phyloP scores from a whole-genome alignment of 2,888 invertebrate species.

The Drosophila sordidula region DNA sequence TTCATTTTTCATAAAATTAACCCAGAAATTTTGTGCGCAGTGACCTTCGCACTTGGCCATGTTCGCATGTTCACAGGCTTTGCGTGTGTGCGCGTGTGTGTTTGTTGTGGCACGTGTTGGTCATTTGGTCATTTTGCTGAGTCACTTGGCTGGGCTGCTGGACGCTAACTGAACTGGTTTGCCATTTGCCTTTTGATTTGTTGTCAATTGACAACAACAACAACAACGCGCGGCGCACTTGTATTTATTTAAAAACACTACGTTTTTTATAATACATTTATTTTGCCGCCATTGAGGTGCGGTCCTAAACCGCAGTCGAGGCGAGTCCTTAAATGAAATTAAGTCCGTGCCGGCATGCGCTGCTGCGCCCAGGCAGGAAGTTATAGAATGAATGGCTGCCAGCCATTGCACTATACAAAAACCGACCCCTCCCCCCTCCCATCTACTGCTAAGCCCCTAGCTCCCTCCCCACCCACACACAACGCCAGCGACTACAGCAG shows the following conservation, averaged over 20 bases:
- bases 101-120: constrained; percentile 60
- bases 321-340: constrained; percentile 75
- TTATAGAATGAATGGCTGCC: constrained; percentile 79
- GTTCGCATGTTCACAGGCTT: constrained; percentile 52
- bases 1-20: constrained; percentile 83
- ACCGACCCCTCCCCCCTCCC: neutral
- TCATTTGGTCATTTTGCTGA: constrained; percentile 52
- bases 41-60: constrained; percentile 78
- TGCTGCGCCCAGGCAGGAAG: constrained; percentile 70
- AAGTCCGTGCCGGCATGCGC: constrained; percentile 80
- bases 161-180: constrained; percentile 48
- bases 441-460: neutral
- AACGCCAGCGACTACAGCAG: constrained; percentile 7
- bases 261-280: constrained; percentile 26
- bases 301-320: constrained; percentile 34
- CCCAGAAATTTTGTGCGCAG: constrained; percentile 75
- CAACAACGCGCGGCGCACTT: constrained; percentile 1
- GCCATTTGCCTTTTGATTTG: constrained; percentile 13
- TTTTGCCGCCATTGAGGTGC: constrained; percentile 38
- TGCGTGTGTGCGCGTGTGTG: constrained; percentile 15
- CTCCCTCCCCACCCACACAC: neutral
- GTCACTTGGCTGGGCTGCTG: constrained; percentile 27
- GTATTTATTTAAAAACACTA: constrained; percentile 4
- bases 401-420: constrained; percentile 53
- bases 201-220: neutral